These are phyloP conservation scores for Rattus norvegicus DNA, from an alignment of 2,113 vertebrate genomes.

Conservation along the genomic window DNA sequence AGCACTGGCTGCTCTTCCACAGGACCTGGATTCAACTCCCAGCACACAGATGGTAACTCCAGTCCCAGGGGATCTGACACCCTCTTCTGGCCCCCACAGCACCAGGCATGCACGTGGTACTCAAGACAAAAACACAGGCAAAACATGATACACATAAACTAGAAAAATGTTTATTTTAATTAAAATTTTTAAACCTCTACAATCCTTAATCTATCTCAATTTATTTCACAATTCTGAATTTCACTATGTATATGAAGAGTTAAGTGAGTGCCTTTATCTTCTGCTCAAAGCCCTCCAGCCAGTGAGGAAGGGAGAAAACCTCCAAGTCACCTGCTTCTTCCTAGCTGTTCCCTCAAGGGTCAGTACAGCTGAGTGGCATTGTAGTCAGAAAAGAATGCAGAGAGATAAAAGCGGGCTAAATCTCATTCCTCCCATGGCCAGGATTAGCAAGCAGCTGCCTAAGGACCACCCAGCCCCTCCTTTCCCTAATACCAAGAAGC, in stretches of 20 bases:
- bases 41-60: neutral
- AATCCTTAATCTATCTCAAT: neutral
- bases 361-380: neutral
- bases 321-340: slow-evolving; percentile 40
- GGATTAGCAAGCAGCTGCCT: slow-evolving; percentile 67
- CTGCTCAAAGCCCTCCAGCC: neutral
- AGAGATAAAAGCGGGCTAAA: neutral
- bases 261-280: neutral
- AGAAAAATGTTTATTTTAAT: neutral
- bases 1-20: neutral
- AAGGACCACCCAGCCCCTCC: slow-evolving; percentile 14
- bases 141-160: neutral
- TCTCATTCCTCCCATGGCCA: slow-evolving; percentile 26
- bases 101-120: neutral
- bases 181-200: neutral
- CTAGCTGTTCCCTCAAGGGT: neutral
- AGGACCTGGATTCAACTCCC: neutral
- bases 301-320: neutral
- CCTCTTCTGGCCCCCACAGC: neutral
- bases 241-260: neutral
- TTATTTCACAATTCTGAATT: slow-evolving; percentile 50
- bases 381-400: neutral
- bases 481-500: neutral
- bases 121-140: neutral
- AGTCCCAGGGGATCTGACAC: neutral